These are phyloP conservation scores for Penaeus monodon DNA, from an alignment of 2,888 invertebrate species.

Conservation along the genomic window DNA sequence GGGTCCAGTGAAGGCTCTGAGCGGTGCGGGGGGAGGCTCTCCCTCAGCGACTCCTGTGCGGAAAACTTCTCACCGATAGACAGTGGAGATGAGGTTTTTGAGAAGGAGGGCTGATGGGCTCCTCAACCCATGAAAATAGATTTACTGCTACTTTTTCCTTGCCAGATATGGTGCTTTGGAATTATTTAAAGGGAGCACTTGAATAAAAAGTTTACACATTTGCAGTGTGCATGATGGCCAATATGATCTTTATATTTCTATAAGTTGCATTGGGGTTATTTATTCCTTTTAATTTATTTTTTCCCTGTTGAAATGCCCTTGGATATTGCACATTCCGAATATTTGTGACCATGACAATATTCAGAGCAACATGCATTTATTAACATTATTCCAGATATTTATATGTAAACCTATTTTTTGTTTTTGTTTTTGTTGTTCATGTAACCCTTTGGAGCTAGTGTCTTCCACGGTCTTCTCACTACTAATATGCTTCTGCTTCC, in stretches of 20 bases:
- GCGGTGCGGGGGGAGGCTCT: slow-evolving; percentile 56
- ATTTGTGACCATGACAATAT: slow-evolving; percentile 55
- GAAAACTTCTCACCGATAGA: slow-evolving; percentile 61
- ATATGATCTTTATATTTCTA: slow-evolving; percentile 7
- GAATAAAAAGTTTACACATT: slow-evolving; percentile 23
- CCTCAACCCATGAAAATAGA: slow-evolving; percentile 10
- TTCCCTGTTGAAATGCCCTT: slow-evolving; percentile 16
- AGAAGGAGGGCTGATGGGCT: slow-evolving; percentile 40
- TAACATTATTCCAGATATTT: too few relatives aligned
- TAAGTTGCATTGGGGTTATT: slow-evolving; percentile 43
- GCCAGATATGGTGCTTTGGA: slow-evolving; percentile 52
- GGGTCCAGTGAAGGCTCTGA: slow-evolving; percentile 62
- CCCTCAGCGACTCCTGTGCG: slow-evolving; percentile 63
- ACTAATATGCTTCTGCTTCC: slow-evolving; percentile 46
- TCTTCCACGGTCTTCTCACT: slow-evolving; percentile 45
- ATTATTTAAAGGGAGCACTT: slow-evolving; percentile 26
- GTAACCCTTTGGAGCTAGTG: slow-evolving; percentile 12
- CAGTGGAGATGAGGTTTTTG: slow-evolving; percentile 62
- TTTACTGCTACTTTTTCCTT: slow-evolving; percentile 25
- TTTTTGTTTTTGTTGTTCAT: neutral
- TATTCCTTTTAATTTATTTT: slow-evolving; percentile 46
- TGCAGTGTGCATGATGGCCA: slow-evolving; percentile 41
- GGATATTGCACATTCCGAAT: slow-evolving; percentile 49
- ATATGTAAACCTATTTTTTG: too few relatives aligned
- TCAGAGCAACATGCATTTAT: slow-evolving; percentile 31